Percentiles rank a stretch among this genome's conserved stretches.
Conservation (phyloP, 2,888 invertebrate species). For the Acleris emargana region DNA sequence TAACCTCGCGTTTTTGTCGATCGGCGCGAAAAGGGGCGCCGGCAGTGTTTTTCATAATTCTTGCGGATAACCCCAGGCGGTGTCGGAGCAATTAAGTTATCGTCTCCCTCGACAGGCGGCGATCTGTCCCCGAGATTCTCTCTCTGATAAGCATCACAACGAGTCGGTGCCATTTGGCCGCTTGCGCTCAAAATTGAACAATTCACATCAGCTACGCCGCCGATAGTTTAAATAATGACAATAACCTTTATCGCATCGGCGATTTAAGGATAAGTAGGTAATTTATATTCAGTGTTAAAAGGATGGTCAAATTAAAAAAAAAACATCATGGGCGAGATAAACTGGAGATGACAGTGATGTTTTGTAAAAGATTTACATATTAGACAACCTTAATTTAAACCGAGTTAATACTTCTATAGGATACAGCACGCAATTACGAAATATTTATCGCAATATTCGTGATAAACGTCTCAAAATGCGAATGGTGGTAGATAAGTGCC, state of each 20-base stretch:
- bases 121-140: slow-evolving; percentile 71
- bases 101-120: slow-evolving; percentile 60
- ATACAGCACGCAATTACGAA: background rate
- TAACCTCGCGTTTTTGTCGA: slow-evolving; percentile 33
- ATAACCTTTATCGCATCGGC: slow-evolving; percentile 70
- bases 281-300: slow-evolving; percentile 71
- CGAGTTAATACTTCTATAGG: too few relatives aligned
- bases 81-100: slow-evolving; percentile 75
- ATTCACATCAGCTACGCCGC: slow-evolving; percentile 70
- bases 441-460: background rate
- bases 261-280: slow-evolving; percentile 65
- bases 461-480: slow-evolving; percentile 32
- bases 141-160: slow-evolving; percentile 70
- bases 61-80: slow-evolving; percentile 56
- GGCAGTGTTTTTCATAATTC: slow-evolving; percentile 56
- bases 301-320: slow-evolving; percentile 54
- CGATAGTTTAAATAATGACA: slow-evolving; percentile 65
- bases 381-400: background rate
- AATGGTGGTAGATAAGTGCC: slow-evolving; percentile 57
- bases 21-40: slow-evolving; percentile 35
- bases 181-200: slow-evolving; percentile 70
- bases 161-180: slow-evolving; percentile 78
- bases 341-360: background rate
- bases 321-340: background rate
- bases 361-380: background rate